A percentile compares a stretch with the other conserved stretches of the same genome.
phyloP scores from a whole-genome alignment of 2,113 vertebrate genomes.

The Phylloscopus whistleri region DNA sequence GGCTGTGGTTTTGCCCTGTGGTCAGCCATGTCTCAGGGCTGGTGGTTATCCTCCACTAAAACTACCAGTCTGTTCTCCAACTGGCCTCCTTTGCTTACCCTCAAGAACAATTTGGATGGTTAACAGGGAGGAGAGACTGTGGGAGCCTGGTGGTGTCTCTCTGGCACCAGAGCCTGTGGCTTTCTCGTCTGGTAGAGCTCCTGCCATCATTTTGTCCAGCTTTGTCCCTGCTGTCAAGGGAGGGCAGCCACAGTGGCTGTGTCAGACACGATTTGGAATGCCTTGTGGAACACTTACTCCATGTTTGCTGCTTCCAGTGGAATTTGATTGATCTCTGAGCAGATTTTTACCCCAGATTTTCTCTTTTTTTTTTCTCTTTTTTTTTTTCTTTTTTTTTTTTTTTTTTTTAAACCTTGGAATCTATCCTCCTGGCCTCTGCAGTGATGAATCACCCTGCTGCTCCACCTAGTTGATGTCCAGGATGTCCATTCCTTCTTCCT shows the following conservation, averaged over 20 bases:
- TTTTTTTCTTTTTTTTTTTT: accelerated
- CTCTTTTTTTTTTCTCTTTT: accelerated
- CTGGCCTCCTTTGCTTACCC: background rate
- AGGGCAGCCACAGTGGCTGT: background rate
- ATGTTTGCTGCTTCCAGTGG: background rate
- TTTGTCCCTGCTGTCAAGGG: background rate
- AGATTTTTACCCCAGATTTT: background rate
- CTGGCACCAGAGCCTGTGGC: background rate
- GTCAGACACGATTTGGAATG: background rate
- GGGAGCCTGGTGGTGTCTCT: background rate
- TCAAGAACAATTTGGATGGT: background rate
- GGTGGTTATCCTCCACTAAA: background rate
- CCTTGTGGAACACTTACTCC: background rate
- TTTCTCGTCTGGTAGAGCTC: background rate
- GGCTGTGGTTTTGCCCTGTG: constrained; percentile 4
- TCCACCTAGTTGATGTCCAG: background rate
- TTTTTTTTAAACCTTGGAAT: background rate
- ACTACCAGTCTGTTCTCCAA: background rate
- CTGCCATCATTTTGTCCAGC: background rate
- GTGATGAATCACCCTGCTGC: accelerated
- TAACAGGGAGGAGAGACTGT: background rate
- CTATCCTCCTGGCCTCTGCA: background rate
- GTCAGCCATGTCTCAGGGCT: background rate
- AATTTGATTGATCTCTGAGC: background rate
- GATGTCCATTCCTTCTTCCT: background rate